Evolutionary conservation across 2,113 vertebrate genomes (phyloP), one percentile per base, ranked within the genome.

Genomic region (Thunnus maccoyii): DNA sequence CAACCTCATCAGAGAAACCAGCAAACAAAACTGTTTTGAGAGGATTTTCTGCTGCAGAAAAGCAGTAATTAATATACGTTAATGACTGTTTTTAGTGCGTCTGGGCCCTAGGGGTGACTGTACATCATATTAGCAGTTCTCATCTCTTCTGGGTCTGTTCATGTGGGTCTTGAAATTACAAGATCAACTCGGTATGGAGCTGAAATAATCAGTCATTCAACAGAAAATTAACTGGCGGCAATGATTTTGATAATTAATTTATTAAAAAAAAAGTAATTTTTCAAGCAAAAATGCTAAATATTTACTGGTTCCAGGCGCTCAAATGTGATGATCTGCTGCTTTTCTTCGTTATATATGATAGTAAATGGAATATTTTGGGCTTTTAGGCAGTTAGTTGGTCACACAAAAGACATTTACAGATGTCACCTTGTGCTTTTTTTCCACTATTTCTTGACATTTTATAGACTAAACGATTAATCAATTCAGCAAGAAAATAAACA

Each of bases 21-120:
- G 14, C 63, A 70, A 58, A 69, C 52, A 54, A 50, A 32, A 76
- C 25, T 76, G 79, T 60, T 78, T 22, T n/a, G 25, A 22, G 17
- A 18, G 46, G 44, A 72, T 76, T 68, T 72, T n/a, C 66, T 72
- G 74, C 25, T 62, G 50, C 66, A 50, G 41, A 48, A 61, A 82
- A 44, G 32, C 63, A 48, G 32, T 60, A 60, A 80, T 84, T 84
- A 80, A 84, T 66, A 66, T 1, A 50, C 20, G 36, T 32, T 78
- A 77, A 77, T 70, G 58, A 72, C 16, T 82, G 70, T 79, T 82
- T 78, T 62, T 1, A 25, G 70, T 54, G 30, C 6, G 75, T 54
- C 62, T 60, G 10, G 18, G 14, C 50, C 9, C 41, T 1, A 0
- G 4, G 27, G 54, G 46, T 15, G 76, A 64, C 48, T 72, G 61